Percentiles rank a stretch among this genome's conserved stretches.
Conservation (phyloP, 2,797 vertebrate species). For the Syngnathus acus region DNA sequence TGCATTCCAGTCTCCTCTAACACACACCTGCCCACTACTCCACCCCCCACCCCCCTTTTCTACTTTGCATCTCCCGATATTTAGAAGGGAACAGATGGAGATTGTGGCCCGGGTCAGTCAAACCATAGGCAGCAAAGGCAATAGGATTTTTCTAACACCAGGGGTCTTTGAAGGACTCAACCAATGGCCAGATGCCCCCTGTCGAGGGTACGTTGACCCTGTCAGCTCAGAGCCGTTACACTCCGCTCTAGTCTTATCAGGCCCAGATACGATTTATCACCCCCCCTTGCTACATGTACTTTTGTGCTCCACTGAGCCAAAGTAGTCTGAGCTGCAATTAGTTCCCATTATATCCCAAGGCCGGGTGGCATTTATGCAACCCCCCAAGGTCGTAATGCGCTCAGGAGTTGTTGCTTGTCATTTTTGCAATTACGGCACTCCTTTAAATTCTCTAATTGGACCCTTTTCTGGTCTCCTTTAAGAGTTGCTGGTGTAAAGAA, state of each 20-base stretch:
- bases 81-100: conserved; percentile 63
- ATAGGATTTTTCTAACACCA: conserved; percentile 48
- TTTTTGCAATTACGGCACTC: background rate
- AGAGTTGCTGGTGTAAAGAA: background rate
- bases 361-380: conserved; percentile 41
- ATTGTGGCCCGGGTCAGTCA: conserved; percentile 44
- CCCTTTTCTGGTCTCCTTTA: conserved; percentile 33
- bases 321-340: conserved; percentile 26
- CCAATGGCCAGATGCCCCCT: conserved; percentile 48
- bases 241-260: conserved; percentile 20
- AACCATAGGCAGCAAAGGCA: conserved; percentile 53
- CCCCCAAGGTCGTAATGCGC: conserved; percentile 12
- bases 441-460: conserved; percentile 37
- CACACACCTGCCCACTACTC: conserved; percentile 26
- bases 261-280: conserved; percentile 26
- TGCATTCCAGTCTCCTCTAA: conserved; percentile 15
- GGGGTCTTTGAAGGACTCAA: conserved; percentile 44
- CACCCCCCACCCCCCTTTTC: conserved; percentile 17
- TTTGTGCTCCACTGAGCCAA: conserved; percentile 8
- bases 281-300: conserved; percentile 8
- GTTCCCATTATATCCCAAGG: conserved; percentile 21
- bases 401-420: conserved; percentile 11
- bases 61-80: conserved; percentile 46
- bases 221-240: conserved; percentile 11
- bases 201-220: conserved; percentile 29